Evolutionary conservation across 2,888 invertebrate species (phyloP), one percentile per base, ranked within the genome.

Genomic region (Chloroclysta siterata): DNA sequence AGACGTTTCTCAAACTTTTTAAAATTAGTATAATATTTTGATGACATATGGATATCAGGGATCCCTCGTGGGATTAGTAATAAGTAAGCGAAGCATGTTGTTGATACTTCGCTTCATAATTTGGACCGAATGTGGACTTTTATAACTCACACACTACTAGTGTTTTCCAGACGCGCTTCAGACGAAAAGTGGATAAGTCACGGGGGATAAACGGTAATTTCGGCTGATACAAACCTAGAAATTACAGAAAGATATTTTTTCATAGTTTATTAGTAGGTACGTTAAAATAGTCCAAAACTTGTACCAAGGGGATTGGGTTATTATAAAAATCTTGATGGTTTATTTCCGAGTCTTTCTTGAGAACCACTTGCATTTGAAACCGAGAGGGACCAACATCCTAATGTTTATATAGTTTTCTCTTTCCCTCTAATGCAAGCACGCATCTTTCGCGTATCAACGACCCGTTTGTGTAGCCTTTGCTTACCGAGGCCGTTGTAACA

Each of bases 371-470:
- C 73, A 69, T 70, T 76, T 78, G 78, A 72, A 70, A 70, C 17
- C 60, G 80, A 89, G 76, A 53, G 79, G 76, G 83, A 87, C 63
- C 65, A 69, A 33, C 0, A 39, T 63, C 64, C 72, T 71, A 85
- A 81, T 91, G 88, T 90, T 90, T 89, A 80, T 90, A 83, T 87
- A 76, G 68, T 79, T 71, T 70, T 87, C 90, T 83, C 84, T 70
- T 70, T 90, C 75, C 29, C 71, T 72, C 89, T 79, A 82, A 84
- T 79, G 83, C 82, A 79, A 70, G 79, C 78, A 77, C 80, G 83
- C 80, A 80, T 79, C 77, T 74, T 78, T 78, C 78, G 81, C 83
- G 90, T 88, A 87, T 87, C 91, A 91, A 89, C 89, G 90, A 91
- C 90, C 90, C 87, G 84, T 79, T 80, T 81, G 82, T 77, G 82